Base-by-base conservation (phyloP, 2,113 vertebrate genomes). In the Aptenodytes forsteri region DNA sequence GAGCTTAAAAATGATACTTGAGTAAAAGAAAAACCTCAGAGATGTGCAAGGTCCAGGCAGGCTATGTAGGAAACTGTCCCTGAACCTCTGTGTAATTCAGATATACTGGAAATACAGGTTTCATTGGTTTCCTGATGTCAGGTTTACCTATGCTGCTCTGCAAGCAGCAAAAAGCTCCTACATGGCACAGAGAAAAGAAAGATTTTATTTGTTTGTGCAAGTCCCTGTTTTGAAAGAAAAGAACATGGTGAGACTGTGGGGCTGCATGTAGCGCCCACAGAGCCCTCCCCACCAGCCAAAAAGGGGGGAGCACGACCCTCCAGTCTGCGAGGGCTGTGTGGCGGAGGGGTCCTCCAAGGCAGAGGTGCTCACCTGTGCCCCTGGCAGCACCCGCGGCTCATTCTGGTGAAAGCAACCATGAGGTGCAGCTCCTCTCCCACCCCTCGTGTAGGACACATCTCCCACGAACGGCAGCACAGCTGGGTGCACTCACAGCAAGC, bases 271-370 rank as follows among this genome's bases (percentile, higher is more conserved):
- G 20, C 1, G 1, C 54, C 58, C 27, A 25, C 26, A 69, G 32
- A 52, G 50, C n/a, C 40, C 44, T 67, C 23, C 54, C 34, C 44
- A 64, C 8, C 59, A 73, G 44, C 9, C 1, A 7, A 21, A 44
- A 77, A 70, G 36, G 36, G 25, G 29, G 89, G 22, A 91, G 29
- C 55, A 42, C 0, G 0, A 42, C 58, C 11, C 16, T 40, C 13
- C 2, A 1, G 9, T 55, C n/a, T 61, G 46, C 0, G 0, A 56
- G 64, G 49, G 27, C 40, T 54, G 50, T 2, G 4, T 0, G 0
- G 15, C 1, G 1, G 10, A 49, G 49, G 71, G 32, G 42, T 27
- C 32, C 47, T 54, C 42, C 70, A 64, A 18, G 19, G 75, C 49
- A 47, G 32, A 6, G 18, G 5, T 36, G 22, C 30, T 79, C 38